Percentiles rank a stretch among this genome's conserved stretches.
Conservation (phyloP, 2,113 vertebrate species). For the Ptilorrhoa leucosticta region DNA sequence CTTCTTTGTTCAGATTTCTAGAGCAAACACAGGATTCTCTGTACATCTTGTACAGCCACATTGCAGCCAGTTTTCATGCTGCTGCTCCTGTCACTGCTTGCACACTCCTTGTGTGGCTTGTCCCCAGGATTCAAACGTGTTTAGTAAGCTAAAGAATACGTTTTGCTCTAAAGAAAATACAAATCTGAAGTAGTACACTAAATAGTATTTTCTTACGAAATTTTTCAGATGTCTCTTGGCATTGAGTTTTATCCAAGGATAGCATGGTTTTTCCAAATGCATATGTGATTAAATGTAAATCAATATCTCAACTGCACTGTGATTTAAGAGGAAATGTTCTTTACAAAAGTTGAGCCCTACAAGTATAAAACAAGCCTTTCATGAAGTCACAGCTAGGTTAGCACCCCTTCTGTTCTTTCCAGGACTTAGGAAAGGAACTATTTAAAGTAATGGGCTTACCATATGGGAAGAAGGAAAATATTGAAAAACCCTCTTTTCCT, state of each 20-base stretch:
- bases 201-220: rapidly evolving
- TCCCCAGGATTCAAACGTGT: neutral
- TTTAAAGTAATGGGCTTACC: neutral
- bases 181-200: rapidly evolving
- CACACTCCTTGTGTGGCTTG: neutral
- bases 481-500: neutral
- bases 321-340: neutral
- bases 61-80: neutral
- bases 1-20: neutral
- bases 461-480: neutral
- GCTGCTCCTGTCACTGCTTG: neutral
- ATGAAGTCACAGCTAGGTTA: neutral
- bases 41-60: neutral
- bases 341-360: neutral
- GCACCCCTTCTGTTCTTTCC: neutral
- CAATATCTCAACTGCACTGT: neutral
- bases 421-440: neutral
- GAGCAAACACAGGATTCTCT: neutral
- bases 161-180: neutral
- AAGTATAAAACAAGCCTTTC: neutral
- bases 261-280: neutral
- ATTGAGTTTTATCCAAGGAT: neutral
- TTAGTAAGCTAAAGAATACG: neutral
- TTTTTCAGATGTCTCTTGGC: neutral
- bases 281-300: neutral